Conservation (phyloP, 2,113 vertebrate genomes). For the Meriones unguiculatus region DNA sequence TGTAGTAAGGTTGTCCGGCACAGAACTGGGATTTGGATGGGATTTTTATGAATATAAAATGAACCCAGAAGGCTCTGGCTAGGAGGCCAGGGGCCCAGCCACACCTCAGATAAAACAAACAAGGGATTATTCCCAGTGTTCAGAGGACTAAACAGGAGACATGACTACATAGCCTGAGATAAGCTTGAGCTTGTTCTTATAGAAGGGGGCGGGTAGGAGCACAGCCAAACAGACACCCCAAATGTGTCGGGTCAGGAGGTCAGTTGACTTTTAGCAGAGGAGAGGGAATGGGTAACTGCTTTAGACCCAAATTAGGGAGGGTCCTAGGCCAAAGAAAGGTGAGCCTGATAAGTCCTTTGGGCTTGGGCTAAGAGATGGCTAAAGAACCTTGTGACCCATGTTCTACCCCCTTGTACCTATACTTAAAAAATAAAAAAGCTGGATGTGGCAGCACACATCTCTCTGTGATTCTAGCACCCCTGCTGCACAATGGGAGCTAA, state of each 20-base stretch:
- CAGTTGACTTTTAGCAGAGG: background rate
- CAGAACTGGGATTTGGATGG: background rate
- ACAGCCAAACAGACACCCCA: background rate
- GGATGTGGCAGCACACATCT: background rate
- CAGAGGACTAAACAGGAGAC: background rate
- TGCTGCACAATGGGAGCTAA: background rate
- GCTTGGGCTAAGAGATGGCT: background rate
- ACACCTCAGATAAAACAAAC: slow-evolving; percentile 51
- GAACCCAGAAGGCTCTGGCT: background rate
- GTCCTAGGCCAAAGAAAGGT: background rate
- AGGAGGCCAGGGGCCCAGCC: background rate
- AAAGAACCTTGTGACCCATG: background rate
- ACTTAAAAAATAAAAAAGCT: background rate
- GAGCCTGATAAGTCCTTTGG: background rate
- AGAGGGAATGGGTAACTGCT: background rate
- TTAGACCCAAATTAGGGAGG: background rate
- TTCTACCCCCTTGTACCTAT: no score
- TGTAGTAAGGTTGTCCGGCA: background rate
- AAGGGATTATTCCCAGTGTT: background rate
- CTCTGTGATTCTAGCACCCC: background rate
- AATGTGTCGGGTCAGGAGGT: background rate
- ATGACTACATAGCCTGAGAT: background rate
- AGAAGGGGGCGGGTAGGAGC: background rate
- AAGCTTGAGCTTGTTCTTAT: background rate
- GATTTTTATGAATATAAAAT: background rate